Evolutionary conservation across 2,797 vertebrate species (phyloP), one percentile per base, ranked within the genome.

Genomic region (Anomalospiza imberbis): DNA sequence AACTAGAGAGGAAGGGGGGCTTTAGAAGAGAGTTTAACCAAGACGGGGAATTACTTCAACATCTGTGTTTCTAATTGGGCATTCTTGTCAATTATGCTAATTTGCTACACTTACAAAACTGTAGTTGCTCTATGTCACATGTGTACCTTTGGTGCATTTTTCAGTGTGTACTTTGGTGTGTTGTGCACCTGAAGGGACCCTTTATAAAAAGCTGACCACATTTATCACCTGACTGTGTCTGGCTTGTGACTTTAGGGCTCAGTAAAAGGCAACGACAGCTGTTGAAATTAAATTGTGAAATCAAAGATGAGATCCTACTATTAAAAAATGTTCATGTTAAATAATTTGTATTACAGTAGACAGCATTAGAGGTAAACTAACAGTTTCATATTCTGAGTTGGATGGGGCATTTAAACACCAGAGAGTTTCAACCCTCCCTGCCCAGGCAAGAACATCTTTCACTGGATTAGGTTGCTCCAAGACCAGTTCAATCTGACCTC

Each of bases 121-220:
- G 45, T 10, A 25, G 54, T 38, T 76, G 32, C 38, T 51, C 8
- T 40, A 17, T n/a, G 29, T 20, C 47, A 53, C 2, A 3, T 6
- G 5, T 42, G 36, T 45, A 66, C 17, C 26, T 51, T 58, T 0
- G 0, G 32, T 0, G 2, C 26, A 66, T 28, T 74, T 74, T 57
- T 26, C 70, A 57, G 60, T 0, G 0, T 18, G 13, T 21, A 21
- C 57, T 57, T 50, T 0, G 0, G 14, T 26, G 14, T 50, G 26
- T 28, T n/a, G 38, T n/a, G n/a, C n/a, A 38, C 9, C 16, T 53
- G 38, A 53, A 45, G 18, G 10, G n/a, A 38, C 24, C 16, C 13
- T 38, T 53, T 55, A 53, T 20, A 25, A 40, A 68, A 76, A 9
- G 19, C 24, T 53, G 38, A 53, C 19, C 0, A 1, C 16, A 38